Conservation (phyloP, 2,888 invertebrate genomes). For the Macaria liturata region DNA sequence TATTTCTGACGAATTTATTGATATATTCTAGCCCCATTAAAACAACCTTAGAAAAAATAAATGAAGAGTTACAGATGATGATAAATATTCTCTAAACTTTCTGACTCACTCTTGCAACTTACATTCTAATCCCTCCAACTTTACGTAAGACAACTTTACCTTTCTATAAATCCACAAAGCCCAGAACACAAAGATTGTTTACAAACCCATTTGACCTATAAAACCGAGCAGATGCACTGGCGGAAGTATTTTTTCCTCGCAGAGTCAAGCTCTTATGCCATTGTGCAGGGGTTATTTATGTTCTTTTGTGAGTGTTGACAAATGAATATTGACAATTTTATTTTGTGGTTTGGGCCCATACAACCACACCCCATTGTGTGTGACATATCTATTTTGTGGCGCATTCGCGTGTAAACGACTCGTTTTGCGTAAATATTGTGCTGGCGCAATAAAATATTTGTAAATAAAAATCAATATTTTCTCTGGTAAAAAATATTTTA, state of each 20-base stretch:
- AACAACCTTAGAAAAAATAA: too few relatives aligned
- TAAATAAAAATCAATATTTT: too few relatives aligned
- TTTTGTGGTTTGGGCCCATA: constrained; percentile 58
- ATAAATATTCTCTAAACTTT: too few relatives aligned
- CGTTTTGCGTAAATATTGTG: too few relatives aligned
- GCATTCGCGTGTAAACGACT: too few relatives aligned
- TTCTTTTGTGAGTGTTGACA: constrained; percentile 60
- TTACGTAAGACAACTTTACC: not conserved
- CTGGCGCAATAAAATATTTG: too few relatives aligned
- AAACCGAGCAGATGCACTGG: constrained; percentile 64
- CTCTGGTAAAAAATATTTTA: too few relatives aligned
- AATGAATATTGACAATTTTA: constrained; percentile 77
- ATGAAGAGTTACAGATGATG: too few relatives aligned
- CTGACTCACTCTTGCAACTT: too few relatives aligned
- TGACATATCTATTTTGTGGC: constrained; percentile 63
- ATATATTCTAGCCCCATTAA: too few relatives aligned
- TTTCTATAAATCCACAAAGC: constrained; percentile 26
- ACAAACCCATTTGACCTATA: constrained; percentile 74
- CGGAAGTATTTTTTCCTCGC: constrained; percentile 52
- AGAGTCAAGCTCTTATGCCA: constrained; percentile 50
- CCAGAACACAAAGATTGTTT: constrained; percentile 59
- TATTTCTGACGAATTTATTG: too few relatives aligned
- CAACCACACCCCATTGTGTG: constrained; percentile 45
- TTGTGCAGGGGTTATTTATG: constrained; percentile 48
- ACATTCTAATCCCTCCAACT: too few relatives aligned